Evolutionary conservation across 2,797 vertebrate species (phyloP).

Genomic region (Xiphophorus birchmanni): DNA sequence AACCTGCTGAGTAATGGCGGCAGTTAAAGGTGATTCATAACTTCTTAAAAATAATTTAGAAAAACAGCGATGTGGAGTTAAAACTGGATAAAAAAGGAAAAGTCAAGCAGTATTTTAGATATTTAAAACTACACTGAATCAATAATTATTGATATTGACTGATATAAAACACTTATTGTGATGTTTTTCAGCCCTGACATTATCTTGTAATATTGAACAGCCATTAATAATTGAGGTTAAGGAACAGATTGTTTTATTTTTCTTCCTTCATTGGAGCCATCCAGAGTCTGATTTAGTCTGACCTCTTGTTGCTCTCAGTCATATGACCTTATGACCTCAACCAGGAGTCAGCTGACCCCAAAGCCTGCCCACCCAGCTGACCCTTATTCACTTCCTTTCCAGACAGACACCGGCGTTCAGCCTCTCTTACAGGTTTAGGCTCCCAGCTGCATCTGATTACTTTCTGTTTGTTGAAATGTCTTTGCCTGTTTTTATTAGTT

Average conservation of each 20-base stretch:
- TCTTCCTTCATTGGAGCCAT: not conserved
- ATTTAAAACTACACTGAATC: no score
- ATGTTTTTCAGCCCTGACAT: no score
- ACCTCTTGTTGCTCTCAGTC: conserved; percentile 10
- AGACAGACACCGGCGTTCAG: conserved; percentile 23
- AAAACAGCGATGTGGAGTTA: no score
- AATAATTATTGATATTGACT: no score
- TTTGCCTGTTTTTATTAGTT: not conserved
- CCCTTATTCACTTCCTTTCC: conserved; percentile 19
- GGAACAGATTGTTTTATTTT: not conserved
- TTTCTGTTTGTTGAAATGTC: conserved; percentile 8
- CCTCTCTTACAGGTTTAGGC: conserved; percentile 20
- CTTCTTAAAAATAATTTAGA: no score
- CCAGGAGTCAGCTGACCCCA: conserved; percentile 24
- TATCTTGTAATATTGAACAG: not conserved
- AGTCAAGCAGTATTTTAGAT: no score
- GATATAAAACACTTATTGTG: no score
- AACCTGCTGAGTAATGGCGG: no score
- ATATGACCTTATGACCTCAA: conserved; percentile 19
- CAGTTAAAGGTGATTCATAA: no score
- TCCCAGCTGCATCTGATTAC: conserved; percentile 46
- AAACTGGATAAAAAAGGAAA: no score
- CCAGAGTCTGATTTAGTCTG: conserved; percentile 4
- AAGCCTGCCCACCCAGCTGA: conserved; percentile 30
- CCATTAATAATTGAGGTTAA: not conserved